A percentile compares a stretch with the other conserved stretches of the same genome.
Evolutionary conservation across 2,797 vertebrate genomes (phyloP).

Genomic region (Bufotes viridis): DNA sequence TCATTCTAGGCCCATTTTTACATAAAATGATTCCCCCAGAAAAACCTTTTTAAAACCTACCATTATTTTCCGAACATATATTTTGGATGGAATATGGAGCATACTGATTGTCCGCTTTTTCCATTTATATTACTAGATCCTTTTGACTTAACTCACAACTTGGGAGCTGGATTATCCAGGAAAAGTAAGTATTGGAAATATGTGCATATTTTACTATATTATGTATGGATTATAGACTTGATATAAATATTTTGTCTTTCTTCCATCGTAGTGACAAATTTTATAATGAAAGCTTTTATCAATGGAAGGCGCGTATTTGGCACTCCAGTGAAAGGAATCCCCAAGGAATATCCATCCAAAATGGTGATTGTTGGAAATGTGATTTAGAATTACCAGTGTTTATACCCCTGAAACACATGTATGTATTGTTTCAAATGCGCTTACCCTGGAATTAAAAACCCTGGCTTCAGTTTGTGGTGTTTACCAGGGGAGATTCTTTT

Average conservation of each 20-base stretch:
- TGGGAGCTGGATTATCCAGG: slow-evolving; percentile 92
- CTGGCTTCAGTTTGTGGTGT: no score
- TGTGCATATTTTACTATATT: slow-evolving; percentile 33
- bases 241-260: not conserved
- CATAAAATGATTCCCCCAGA: no score
- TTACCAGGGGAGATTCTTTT: no score
- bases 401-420: not conserved
- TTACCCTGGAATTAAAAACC: no score
- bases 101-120: not conserved
- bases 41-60: no score
- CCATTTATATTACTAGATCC: slow-evolving; percentile 80
- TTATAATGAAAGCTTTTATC: slow-evolving; percentile 98
- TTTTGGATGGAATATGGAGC: not conserved
- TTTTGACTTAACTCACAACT: slow-evolving; percentile 95
- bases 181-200: slow-evolving; percentile 82
- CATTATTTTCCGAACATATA: not conserved
- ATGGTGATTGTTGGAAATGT: slow-evolving; percentile 76
- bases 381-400: not conserved
- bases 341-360: slow-evolving; percentile 81
- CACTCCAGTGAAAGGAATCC: slow-evolving; percentile 82
- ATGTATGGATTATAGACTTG: not conserved
- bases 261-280: slow-evolving; percentile 88
- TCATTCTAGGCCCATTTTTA: no score
- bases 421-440: no score
- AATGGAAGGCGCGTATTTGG: slow-evolving; percentile 93